Conservation (phyloP, 1,140 invertebrate species). For the Hydropsyche tenuis region DNA sequence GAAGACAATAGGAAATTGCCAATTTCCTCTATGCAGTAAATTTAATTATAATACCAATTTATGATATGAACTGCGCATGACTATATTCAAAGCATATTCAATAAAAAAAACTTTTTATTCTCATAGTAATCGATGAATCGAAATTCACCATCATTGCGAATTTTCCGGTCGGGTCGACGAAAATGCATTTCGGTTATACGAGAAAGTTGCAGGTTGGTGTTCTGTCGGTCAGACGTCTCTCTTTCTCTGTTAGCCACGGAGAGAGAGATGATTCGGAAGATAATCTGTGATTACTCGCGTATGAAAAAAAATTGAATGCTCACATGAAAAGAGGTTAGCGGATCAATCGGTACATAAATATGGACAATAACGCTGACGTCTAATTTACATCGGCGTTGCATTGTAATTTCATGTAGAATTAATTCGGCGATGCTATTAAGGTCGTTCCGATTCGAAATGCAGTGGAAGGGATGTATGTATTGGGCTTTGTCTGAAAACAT, state of each 20-base stretch:
- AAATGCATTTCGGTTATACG: conserved; percentile 15
- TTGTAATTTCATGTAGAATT: conserved; percentile 20
- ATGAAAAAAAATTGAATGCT: conserved; percentile 16
- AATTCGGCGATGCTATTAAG: conserved; percentile 1
- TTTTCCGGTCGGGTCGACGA: background rate
- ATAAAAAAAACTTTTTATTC: no score
- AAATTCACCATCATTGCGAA: no score
- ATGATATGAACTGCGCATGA: no score
- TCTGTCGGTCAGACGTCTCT: background rate
- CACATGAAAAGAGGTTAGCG: conserved; percentile 25
- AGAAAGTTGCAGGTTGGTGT: conserved; percentile 2
- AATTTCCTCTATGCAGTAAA: no score
- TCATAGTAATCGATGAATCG: no score
- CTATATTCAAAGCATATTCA: no score
- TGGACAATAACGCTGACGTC: conserved; percentile 24
- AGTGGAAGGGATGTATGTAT: no score
- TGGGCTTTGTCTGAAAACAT: no score
- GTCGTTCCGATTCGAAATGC: background rate
- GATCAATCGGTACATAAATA: conserved; percentile 27
- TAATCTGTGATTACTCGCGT: conserved; percentile 25
- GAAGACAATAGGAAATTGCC: no score
- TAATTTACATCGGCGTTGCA: conserved; percentile 20
- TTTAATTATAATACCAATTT: no score
- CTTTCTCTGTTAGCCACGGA: background rate
- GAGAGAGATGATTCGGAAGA: conserved; percentile 18